Conservation (phyloP, 1,140 invertebrate species). For the Globodera ellingtonae region DNA sequence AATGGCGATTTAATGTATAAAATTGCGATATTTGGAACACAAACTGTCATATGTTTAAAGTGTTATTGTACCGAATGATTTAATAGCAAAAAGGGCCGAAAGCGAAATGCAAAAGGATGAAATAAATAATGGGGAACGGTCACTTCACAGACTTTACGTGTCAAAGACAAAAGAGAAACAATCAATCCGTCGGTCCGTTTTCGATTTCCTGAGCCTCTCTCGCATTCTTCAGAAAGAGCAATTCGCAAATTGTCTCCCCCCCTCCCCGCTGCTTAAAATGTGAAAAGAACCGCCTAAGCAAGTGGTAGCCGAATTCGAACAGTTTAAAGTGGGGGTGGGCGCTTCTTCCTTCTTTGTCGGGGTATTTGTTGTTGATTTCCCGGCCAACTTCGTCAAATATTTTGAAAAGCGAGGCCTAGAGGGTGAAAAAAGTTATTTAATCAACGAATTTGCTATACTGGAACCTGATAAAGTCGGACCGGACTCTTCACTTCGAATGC, state of each 20-base stretch:
- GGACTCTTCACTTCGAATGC: slow-evolving; percentile 50
- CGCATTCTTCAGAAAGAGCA: slow-evolving; percentile 45
- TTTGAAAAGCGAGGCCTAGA: slow-evolving; percentile 45
- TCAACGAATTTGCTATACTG: background rate
- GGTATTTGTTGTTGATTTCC: slow-evolving; percentile 17
- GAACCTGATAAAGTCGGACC: slow-evolving; percentile 38
- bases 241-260: slow-evolving; percentile 40
- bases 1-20: too few species aligned
- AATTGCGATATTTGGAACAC: too few species aligned
- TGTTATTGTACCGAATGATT: background rate
- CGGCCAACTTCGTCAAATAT: slow-evolving; percentile 35
- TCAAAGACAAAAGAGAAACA: background rate
- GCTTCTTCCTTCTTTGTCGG: slow-evolving; percentile 34
- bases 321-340: slow-evolving; percentile 42
- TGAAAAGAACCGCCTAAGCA: slow-evolving; percentile 44
- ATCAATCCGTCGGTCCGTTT: slow-evolving; percentile 28
- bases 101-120: background rate
- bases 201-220: slow-evolving; percentile 45
- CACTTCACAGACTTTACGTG: too few species aligned
- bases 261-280: slow-evolving; percentile 37
- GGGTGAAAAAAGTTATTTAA: background rate
- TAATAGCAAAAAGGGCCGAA: background rate
- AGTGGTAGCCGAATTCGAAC: slow-evolving; percentile 49
- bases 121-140: too few species aligned
- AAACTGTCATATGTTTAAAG: too few species aligned